Percentiles rank a stretch among this genome's conserved stretches.
Evolutionary conservation across 2,797 vertebrate genomes (phyloP).

Genomic region (Octomys mimax): DNA sequence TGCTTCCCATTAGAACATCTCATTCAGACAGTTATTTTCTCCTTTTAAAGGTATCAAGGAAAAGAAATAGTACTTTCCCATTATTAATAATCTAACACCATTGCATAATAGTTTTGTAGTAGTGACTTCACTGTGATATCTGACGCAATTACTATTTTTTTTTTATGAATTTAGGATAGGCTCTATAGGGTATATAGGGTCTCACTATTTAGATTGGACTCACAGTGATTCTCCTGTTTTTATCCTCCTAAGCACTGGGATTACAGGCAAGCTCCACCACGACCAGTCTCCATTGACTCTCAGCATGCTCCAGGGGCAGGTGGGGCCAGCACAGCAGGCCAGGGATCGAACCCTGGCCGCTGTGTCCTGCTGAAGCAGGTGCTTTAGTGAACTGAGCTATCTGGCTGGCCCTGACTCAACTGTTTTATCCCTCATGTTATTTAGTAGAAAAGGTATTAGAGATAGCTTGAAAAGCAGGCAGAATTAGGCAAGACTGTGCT

Average conservation of each 20-base stretch:
- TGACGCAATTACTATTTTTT: neutral
- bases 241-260: too few species aligned
- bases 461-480: neutral
- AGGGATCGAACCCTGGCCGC: too few species aligned
- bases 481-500: neutral
- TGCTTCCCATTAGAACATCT: neutral
- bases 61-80: neutral
- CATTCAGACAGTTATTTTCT: constrained; percentile 1
- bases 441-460: constrained; percentile 12
- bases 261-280: too few species aligned
- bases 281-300: too few species aligned
- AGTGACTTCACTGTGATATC: neutral
- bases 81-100: neutral
- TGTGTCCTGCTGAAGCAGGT: too few species aligned
- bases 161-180: too few species aligned
- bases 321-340: too few species aligned
- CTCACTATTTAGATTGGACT: too few species aligned
- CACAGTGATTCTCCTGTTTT: too few species aligned
- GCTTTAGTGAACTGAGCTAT: too few species aligned
- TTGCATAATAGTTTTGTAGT: neutral
- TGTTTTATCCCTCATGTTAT: constrained; percentile 6
- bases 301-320: too few species aligned
- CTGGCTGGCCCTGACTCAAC: neutral
- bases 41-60: constrained; percentile 37
- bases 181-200: too few species aligned